Conservation (phyloP, 2,888 invertebrate genomes). For the Psylliodes chrysocephalus region DNA sequence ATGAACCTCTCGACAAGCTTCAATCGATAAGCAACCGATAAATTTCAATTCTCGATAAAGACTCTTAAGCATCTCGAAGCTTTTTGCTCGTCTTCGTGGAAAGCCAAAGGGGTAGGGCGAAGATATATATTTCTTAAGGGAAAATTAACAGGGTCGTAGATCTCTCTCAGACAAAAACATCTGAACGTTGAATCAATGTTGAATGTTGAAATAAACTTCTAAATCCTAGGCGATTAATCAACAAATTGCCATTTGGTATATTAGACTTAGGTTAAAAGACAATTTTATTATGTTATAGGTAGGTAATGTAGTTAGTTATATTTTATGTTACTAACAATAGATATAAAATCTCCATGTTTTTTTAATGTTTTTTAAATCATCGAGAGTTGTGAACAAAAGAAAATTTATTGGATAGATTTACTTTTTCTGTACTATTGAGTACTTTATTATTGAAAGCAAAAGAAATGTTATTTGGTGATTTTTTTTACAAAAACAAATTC, state of each 20-base stretch:
- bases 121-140: conserved; percentile 58
- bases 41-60: conserved; percentile 48
- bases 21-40: conserved; percentile 46
- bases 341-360: no score
- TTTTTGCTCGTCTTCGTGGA: conserved; percentile 48
- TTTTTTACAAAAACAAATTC: no score
- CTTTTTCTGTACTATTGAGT: no score
- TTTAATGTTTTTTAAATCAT: no score
- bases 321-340: no score
- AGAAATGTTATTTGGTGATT: no score
- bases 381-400: no score
- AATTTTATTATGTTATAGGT: no score
- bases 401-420: no score
- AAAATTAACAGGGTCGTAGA: conserved; percentile 59
- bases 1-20: conserved; percentile 25
- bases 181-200: conserved; percentile 52
- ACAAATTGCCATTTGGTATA: conserved; percentile 22
- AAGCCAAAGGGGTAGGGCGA: conserved; percentile 53
- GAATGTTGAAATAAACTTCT: conserved; percentile 28
- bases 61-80: conserved; percentile 44
- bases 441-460: no score
- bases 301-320: no score
- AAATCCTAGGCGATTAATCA: conserved; percentile 23
- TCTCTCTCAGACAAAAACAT: conserved; percentile 58
- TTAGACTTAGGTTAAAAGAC: no score